Conservation (phyloP, 2,113 vertebrate genomes). For the Megatriorchis doriae region DNA sequence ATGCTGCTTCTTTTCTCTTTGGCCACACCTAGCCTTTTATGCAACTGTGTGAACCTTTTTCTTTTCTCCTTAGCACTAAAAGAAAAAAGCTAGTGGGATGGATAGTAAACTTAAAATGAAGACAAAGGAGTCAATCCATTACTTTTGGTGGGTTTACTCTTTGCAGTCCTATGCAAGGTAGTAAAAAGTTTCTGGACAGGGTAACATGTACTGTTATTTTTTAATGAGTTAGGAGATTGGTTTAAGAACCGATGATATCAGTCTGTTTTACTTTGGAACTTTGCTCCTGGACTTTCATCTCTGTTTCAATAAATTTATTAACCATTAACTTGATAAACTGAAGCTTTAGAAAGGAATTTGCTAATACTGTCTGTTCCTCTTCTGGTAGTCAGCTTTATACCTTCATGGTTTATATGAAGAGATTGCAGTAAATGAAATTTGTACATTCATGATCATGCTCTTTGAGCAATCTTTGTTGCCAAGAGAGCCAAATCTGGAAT, state of each 20-base stretch:
- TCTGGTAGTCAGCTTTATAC: not conserved
- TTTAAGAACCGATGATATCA: not conserved
- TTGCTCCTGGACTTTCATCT: not conserved
- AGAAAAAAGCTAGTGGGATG: not conserved
- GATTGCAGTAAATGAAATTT: not conserved
- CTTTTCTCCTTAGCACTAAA: not conserved
- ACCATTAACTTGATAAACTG: not conserved
- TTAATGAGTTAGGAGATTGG: not conserved
- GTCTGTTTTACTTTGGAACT: not conserved
- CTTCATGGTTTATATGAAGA: not conserved
- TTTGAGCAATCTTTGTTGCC: not conserved
- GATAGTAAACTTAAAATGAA: not conserved
- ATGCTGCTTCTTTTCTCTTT: not conserved
- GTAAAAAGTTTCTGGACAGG: not conserved
- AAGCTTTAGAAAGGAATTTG: not conserved
- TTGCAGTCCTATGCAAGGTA: not conserved
- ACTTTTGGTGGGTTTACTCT: not conserved
- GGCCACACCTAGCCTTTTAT: not conserved
- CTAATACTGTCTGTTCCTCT: not conserved
- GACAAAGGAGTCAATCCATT: not conserved
- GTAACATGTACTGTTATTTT: not conserved
- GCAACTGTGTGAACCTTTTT: not conserved
- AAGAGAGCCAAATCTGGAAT: not conserved
- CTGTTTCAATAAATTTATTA: not conserved
- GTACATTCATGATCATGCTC: not conserved